phyloP scores from a whole-genome alignment of 2,113 vertebrate genomes.

The Psilopogon haemacephalus region DNA sequence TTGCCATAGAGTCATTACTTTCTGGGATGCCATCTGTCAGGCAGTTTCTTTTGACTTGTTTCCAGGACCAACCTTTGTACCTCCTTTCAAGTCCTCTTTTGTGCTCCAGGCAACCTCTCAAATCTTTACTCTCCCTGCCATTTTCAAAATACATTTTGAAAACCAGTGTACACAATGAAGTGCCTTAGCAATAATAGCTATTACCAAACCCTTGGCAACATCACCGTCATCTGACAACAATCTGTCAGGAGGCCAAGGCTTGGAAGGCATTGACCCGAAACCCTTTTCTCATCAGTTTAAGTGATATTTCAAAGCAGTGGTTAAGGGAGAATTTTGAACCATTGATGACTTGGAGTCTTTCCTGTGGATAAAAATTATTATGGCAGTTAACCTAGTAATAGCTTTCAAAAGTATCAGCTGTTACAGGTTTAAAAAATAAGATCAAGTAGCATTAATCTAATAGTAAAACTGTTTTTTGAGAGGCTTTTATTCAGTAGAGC shows the following conservation, averaged over 20 bases:
- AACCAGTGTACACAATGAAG: not conserved
- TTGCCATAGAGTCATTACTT: conserved; percentile 5
- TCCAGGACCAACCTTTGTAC: conserved; percentile 32
- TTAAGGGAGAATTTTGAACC: not conserved
- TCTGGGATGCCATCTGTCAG: conserved; percentile 51
- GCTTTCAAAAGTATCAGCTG: not conserved
- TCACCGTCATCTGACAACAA: not conserved
- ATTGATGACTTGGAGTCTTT: not conserved
- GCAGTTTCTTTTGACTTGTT: conserved; percentile 45
- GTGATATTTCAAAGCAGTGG: not conserved
- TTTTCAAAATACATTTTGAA: conserved; percentile 23
- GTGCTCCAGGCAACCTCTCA: not conserved
- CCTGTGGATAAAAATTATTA: not conserved
- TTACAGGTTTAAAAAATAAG: not conserved
- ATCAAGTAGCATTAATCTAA: not conserved
- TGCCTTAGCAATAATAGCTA: not conserved
- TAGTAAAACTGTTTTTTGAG: not conserved
- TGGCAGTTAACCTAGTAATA: not conserved
- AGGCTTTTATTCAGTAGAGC: not conserved
- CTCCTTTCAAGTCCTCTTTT: conserved; percentile 29
- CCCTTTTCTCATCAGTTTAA: not conserved
- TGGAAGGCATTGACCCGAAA: not conserved
- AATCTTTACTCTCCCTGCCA: not conserved
- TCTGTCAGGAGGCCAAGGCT: not conserved
- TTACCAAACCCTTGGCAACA: not conserved